Evolutionary conservation across 37 sponge, comb jelly and placozoan species (phyloP).

Genomic region (Sycon ciliatum): DNA sequence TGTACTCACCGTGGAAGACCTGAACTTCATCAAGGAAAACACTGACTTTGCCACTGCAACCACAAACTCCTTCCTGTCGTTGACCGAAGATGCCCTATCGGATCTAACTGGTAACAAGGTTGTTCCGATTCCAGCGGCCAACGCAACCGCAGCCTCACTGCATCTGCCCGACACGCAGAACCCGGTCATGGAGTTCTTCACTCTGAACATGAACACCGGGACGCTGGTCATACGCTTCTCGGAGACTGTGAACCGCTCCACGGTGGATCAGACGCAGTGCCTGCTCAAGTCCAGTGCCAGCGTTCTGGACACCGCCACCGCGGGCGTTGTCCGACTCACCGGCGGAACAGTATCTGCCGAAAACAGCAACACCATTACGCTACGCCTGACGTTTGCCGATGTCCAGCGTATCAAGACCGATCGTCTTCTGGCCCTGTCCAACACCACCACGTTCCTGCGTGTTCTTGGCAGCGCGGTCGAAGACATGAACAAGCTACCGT

Average conservation of each 20-base stretch:
- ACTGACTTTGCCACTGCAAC: constrained; percentile 43
- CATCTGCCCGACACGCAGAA: neutral
- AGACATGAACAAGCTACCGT: constrained; percentile 9
- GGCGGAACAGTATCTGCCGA: constrained; percentile 26
- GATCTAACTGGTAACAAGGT: too few relatives aligned
- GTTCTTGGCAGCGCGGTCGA: neutral
- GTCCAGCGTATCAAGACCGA: constrained; percentile 1
- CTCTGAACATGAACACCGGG: neutral
- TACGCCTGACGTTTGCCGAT: constrained; percentile 31
- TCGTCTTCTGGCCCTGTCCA: constrained; percentile 20
- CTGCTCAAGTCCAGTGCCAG: constrained; percentile 32
- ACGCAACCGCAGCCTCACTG: too few relatives aligned
- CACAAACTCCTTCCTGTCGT: constrained; percentile 53
- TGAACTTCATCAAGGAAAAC: constrained; percentile 57
- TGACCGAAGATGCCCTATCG: too few relatives aligned
- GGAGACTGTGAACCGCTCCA: constrained; percentile 60
- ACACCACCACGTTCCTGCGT: neutral
- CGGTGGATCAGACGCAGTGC: constrained; percentile 32
- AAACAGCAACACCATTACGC: constrained; percentile 23
- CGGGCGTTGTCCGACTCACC: constrained; percentile 38
- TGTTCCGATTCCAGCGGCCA: too few relatives aligned
- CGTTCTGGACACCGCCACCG: neutral
- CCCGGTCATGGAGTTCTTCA: neutral
- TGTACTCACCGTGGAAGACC: constrained; percentile 33
- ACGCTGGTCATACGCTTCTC: constrained; percentile 42